Percentiles rank a stretch among this genome's conserved stretches.
Evolutionary conservation across 92 coral and sea anemone genomes (phyloP).

Genomic region (Porites cylindrica): DNA sequence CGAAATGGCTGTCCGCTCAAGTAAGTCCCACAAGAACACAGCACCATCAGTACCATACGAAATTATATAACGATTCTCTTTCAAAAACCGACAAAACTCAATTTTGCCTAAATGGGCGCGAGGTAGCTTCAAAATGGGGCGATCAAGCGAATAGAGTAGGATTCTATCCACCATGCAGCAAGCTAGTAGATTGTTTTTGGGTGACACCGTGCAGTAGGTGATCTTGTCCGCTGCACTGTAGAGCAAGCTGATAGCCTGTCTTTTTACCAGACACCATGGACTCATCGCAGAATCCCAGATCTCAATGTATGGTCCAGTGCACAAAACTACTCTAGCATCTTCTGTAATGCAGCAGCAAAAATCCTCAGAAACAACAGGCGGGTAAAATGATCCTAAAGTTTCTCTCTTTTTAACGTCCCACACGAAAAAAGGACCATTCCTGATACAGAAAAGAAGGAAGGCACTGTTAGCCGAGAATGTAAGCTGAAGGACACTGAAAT

Average conservation of each 20-base stretch:
- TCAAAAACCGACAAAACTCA: constrained; percentile 42
- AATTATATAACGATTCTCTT: constrained; percentile 31
- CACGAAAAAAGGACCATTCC: background rate
- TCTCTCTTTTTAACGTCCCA: background rate
- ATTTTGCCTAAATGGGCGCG: constrained; percentile 17
- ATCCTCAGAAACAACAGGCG: background rate
- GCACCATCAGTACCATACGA: constrained; percentile 21
- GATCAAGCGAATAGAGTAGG: background rate
- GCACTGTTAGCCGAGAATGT: constrained; percentile 1
- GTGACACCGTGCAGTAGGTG: constrained; percentile 9
- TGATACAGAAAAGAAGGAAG: constrained; percentile 10
- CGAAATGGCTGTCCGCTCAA: constrained; percentile 21
- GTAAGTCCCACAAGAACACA: background rate
- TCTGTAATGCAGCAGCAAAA: background rate
- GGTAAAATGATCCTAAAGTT: background rate
- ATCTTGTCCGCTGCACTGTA: background rate
- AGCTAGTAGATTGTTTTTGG: constrained; percentile 1
- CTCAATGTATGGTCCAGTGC: background rate
- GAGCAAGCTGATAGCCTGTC: background rate
- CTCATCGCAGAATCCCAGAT: background rate
- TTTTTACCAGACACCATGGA: background rate
- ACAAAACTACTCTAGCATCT: background rate
- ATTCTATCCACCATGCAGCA: constrained; percentile 16
- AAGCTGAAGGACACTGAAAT: background rate
- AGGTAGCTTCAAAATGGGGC: background rate